Base-by-base conservation (phyloP, 2,113 vertebrate genomes). In the Prochilodus magdalenae region DNA sequence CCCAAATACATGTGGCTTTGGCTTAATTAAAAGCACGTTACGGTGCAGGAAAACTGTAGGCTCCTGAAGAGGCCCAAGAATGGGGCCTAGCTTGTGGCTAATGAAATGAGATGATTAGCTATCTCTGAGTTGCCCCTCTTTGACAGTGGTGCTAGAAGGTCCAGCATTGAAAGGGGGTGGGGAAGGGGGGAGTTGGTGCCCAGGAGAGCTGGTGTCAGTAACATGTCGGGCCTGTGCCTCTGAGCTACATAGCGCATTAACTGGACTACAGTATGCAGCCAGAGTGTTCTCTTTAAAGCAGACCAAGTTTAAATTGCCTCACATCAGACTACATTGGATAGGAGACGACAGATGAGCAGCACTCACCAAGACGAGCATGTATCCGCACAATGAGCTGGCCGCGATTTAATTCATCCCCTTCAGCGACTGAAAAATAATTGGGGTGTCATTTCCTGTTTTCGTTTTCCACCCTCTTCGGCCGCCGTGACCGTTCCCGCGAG, bases 21-120 rank as follows among this genome's bases (percentile, higher is more conserved):
- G 85, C 84, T 87, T 85, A 90, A 91, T 90, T 87, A 86, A 84
- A 90, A 89, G 82, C 69, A 87, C 83, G 85, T 87, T 86, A 84
- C 72, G 75, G 74, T 87, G 80, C 75, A 73, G 16, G 84, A 82
- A 81, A 85, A 74, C 29, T 70, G 69, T 26, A 53, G 27, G 63
- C 65, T 73, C 75, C 77, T 73, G 70, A 51, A 81, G 83, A 7
- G 80, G 70, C 66, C 85, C 24, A 22, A 59, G 76, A 73, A 60
- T 75, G 63, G 24, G 53, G 57, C 30, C 84, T 83, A 86, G 85
- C 70, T 83, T 62, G 73, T 84, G 49, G 82, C 80, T 79, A 76
- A 84, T 77, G 27, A 85, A 88, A 86, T 84, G 26, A 86, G 83
- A 84, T 60, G 86, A 87, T 87, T 86, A 86, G 77, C 79, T 10